phyloP scores from a whole-genome alignment of 2,113 vertebrate genomes.

The western clawed frog (Xenopus tropicalis) region DNA sequence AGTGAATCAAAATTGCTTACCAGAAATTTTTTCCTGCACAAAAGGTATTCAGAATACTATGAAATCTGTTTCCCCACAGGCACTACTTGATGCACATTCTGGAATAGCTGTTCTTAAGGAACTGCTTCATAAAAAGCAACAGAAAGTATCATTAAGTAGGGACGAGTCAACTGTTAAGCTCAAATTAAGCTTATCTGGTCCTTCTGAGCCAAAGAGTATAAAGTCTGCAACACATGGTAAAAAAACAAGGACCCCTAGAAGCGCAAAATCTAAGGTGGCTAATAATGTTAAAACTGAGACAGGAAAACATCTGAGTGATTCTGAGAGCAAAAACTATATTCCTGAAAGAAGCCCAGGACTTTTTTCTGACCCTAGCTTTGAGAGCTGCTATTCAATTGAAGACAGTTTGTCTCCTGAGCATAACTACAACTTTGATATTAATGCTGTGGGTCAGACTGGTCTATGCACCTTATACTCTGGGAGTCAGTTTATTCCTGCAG shows the following conservation, averaged over 20 bases:
- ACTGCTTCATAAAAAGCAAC: conserved; percentile 86
- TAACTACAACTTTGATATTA: conserved; percentile 95
- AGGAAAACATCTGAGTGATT: conserved; percentile 60
- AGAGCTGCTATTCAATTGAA: conserved; percentile 91
- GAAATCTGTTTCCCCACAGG: conserved; percentile 58
- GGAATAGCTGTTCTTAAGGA: conserved; percentile 88
- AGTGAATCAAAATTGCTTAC: conserved; percentile 57
- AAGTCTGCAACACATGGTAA: conserved; percentile 63
- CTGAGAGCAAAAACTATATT: conserved; percentile 60
- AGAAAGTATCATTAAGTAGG: conserved; percentile 64
- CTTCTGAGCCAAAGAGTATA: conserved; percentile 62
- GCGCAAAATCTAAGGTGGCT: conserved; percentile 70
- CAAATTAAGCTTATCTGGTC: conserved; percentile 53
- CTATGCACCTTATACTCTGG: conserved; percentile 90
- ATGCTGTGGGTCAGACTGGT: conserved; percentile 83
- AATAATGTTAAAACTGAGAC: conserved; percentile 68
- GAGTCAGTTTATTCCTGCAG: conserved; percentile 90
- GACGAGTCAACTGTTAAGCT: conserved; percentile 56
- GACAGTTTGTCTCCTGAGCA: conserved; percentile 93
- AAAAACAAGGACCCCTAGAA: conserved; percentile 74
- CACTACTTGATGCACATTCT: conserved; percentile 74
- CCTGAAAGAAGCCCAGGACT: conserved; percentile 77
- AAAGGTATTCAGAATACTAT: conserved; percentile 65
- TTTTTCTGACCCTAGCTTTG: conserved; percentile 84
- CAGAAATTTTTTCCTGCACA: conserved; percentile 62